A percentile compares a stretch with the other conserved stretches of the same genome.
phyloP scores from a whole-genome alignment of 2,797 vertebrate genomes.

The Amblyraja radiata region DNA sequence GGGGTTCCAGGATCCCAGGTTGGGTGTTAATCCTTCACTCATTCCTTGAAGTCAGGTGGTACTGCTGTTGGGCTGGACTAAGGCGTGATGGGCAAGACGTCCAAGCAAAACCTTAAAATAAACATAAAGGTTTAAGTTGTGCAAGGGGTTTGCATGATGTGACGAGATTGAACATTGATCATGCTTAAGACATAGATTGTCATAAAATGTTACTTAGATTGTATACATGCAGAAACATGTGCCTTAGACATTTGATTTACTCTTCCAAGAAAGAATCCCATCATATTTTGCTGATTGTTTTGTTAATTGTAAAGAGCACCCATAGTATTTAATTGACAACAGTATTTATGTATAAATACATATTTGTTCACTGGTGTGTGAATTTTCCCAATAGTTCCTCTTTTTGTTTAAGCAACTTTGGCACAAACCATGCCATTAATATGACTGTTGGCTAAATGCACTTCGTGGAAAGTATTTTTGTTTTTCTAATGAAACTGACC shows the following conservation, averaged over 20 bases:
- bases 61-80: not conserved
- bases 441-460: slow-evolving; percentile 37
- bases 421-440: slow-evolving; percentile 1
- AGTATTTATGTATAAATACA: slow-evolving; percentile 35
- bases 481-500: slow-evolving; percentile 26
- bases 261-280: not conserved
- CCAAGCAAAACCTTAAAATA: not conserved
- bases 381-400: slow-evolving; percentile 31
- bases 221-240: slow-evolving; percentile 34
- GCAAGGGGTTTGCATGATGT: slow-evolving; percentile 22
- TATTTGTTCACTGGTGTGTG: slow-evolving; percentile 25
- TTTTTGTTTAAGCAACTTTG: not conserved
- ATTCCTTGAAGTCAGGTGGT: not conserved
- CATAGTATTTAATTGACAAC: slow-evolving; percentile 38
- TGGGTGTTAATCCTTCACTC: not conserved
- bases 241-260: slow-evolving; percentile 38
- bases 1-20: slow-evolving; percentile 11
- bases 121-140: not conserved
- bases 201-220: slow-evolving; percentile 34
- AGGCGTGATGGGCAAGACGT: not conserved
- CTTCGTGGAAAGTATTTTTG: slow-evolving; percentile 30
- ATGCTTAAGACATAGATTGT: slow-evolving; percentile 30
- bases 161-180: slow-evolving; percentile 31
- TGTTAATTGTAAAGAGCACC: slow-evolving; percentile 35
- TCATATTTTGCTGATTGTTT: slow-evolving; percentile 26